Conservation (phyloP, 2,113 vertebrate species). For the Emydura subglobosa region DNA sequence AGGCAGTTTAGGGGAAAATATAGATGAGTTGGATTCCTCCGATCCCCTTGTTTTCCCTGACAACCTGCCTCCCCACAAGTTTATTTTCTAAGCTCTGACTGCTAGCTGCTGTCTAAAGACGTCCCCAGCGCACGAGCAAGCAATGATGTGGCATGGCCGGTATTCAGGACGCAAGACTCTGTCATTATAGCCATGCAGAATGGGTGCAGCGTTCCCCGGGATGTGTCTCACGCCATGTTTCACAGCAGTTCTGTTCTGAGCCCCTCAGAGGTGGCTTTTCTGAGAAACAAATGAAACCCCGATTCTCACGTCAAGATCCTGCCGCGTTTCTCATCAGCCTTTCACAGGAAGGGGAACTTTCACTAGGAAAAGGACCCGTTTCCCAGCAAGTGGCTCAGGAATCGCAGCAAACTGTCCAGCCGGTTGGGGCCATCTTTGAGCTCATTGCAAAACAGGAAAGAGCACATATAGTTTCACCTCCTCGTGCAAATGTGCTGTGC, state of each 20-base stretch:
- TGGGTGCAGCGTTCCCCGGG: neutral
- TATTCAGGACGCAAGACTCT: neutral
- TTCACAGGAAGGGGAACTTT: neutral
- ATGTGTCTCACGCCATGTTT: neutral
- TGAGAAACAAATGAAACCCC: neutral
- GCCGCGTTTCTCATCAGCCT: neutral
- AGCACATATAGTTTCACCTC: neutral
- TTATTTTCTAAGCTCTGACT: neutral
- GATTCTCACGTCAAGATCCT: neutral
- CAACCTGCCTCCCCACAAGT: neutral
- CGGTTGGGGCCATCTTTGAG: fast-evolving
- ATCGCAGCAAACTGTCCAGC: neutral
- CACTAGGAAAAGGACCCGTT: fast-evolving
- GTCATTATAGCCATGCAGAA: neutral
- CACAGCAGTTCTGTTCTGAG: fast-evolving
- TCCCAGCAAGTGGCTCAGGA: neutral
- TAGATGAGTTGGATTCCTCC: neutral
- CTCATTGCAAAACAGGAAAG: neutral
- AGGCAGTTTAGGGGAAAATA: neutral
- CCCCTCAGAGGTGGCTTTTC: neutral
- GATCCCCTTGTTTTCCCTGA: neutral
- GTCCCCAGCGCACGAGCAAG: neutral
- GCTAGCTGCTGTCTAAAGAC: neutral
- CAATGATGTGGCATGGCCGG: fast-evolving
- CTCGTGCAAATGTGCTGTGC: neutral